Conservation (phyloP, 2,113 vertebrate genomes). For the Girardinichthys multiradiatus region DNA sequence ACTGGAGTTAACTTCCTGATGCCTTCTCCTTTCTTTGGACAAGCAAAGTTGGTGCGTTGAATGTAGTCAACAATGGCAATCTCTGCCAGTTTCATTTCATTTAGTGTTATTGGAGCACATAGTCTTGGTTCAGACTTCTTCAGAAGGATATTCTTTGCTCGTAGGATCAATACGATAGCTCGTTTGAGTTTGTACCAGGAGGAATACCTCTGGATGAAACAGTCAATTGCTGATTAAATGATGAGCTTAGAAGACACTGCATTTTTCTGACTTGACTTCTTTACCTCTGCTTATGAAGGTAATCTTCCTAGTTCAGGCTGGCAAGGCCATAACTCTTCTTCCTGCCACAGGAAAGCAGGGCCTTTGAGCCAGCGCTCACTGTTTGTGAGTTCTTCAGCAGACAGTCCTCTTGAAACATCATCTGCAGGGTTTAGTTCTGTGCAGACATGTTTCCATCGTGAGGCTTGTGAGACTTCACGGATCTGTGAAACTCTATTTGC, state of each 20-base stretch:
- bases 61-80: neutral
- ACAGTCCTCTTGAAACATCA: neutral
- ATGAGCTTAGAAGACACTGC: neutral
- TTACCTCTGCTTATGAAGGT: conserved; percentile 1
- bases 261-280: neutral
- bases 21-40: neutral
- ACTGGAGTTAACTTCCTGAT: neutral
- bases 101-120: neutral
- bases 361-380: neutral
- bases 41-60: neutral
- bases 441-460: neutral
- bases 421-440: neutral
- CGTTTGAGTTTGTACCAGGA: neutral
- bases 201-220: neutral
- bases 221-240: neutral
- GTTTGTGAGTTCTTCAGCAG: neutral
- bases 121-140: neutral
- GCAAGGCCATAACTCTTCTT: neutral
- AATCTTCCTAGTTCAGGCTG: neutral
- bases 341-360: neutral
- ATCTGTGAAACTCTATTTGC: neutral
- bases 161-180: neutral
- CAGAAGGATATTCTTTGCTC: neutral
- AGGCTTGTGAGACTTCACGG: neutral
- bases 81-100: neutral